phyloP scores from a whole-genome alignment of 2,888 invertebrate genomes.

The Chymomyza amoena region DNA sequence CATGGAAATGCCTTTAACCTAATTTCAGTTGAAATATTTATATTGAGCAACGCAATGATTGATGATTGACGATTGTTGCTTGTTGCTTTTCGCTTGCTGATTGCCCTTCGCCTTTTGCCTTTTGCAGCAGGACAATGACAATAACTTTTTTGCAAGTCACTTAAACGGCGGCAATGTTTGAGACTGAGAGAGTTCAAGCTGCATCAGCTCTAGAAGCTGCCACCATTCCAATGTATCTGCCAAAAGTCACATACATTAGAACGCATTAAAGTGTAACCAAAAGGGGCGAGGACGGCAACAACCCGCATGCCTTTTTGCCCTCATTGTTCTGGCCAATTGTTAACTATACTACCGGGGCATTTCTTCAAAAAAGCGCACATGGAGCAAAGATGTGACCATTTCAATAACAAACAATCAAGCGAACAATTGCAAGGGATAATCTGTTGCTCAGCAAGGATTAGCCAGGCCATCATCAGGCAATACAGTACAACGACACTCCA shows the following conservation, averaged over 20 bases:
- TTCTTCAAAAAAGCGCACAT: slow-evolving; percentile 32
- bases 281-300: slow-evolving; percentile 54
- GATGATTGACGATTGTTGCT: slow-evolving; percentile 58
- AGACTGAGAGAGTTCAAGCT: slow-evolving; percentile 22
- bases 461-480: slow-evolving; percentile 50
- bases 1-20: slow-evolving; percentile 63
- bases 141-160: slow-evolving; percentile 63
- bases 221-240: slow-evolving; percentile 5
- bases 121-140: slow-evolving; percentile 47
- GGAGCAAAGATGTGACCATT: slow-evolving; percentile 23
- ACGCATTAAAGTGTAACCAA: slow-evolving; percentile 73
- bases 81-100: slow-evolving; percentile 18
- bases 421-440: slow-evolving; percentile 74
- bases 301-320: slow-evolving; percentile 18
- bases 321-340: neutral
- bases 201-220: neutral
- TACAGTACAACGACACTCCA: slow-evolving; percentile 1
- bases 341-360: neutral
- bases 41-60: slow-evolving; percentile 12
- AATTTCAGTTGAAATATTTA: slow-evolving; percentile 59
- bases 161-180: slow-evolving; percentile 54
- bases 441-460: slow-evolving; percentile 68
- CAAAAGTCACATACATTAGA: slow-evolving; percentile 76
- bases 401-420: slow-evolving; percentile 70
- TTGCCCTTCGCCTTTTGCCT: slow-evolving; percentile 49